Percentiles rank a stretch among this genome's conserved stretches.
Evolutionary conservation across 2,797 vertebrate species (phyloP).

Genomic region (Lerista edwardsae): DNA sequence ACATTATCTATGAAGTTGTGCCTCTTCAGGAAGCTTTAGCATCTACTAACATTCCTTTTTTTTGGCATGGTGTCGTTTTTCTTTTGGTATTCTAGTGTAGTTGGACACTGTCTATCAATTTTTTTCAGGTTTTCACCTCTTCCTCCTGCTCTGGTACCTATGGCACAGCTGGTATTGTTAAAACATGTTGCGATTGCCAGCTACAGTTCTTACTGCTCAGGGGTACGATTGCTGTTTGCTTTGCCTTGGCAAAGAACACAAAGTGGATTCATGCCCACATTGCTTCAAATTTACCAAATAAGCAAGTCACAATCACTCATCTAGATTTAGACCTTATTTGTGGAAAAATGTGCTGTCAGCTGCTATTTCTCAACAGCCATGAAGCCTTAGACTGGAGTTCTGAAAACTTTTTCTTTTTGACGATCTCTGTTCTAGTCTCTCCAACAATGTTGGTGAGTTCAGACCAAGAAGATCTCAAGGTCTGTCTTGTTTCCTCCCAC

Average conservation of each 20-base stretch:
- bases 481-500: neutral
- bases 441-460: neutral
- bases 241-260: neutral
- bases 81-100: neutral
- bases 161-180: neutral
- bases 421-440: neutral
- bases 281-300: neutral
- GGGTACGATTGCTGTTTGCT: neutral
- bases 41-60: too few species aligned
- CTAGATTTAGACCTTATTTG: neutral
- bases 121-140: neutral
- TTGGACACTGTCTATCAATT: neutral
- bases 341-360: neutral
- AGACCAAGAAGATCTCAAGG: neutral
- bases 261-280: neutral
- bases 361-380: neutral
- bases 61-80: neutral
- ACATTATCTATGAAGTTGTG: neutral
- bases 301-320: neutral
- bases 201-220: neutral
- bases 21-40: neutral
- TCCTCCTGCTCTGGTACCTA: neutral
- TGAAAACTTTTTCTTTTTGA: neutral
- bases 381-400: neutral
- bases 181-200: neutral